Conservation (phyloP, 2,797 vertebrate species). For the Coreius guichenoti region DNA sequence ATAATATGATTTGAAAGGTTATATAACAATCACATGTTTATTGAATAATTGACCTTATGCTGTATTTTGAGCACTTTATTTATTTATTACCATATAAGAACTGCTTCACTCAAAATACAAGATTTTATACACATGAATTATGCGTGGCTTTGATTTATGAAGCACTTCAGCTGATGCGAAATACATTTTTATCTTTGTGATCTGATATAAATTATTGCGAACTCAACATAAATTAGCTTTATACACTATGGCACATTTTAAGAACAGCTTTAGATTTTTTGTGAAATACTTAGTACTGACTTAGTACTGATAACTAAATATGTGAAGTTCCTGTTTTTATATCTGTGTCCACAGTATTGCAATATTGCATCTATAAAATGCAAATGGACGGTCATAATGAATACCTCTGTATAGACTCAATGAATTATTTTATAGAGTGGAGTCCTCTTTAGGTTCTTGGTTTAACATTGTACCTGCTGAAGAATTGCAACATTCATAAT, state of each 20-base stretch:
- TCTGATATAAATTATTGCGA: slow-evolving; percentile 28
- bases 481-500: slow-evolving; percentile 56
- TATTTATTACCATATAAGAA: slow-evolving; percentile 79
- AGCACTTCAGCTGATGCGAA: slow-evolving; percentile 24
- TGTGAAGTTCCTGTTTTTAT: slow-evolving; percentile 47
- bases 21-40: slow-evolving; percentile 62
- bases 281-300: slow-evolving; percentile 31
- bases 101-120: slow-evolving; percentile 56
- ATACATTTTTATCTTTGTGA: slow-evolving; percentile 6
- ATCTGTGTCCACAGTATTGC: slow-evolving; percentile 46
- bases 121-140: slow-evolving; percentile 45
- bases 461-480: slow-evolving; percentile 41
- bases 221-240: slow-evolving; percentile 1
- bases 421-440: slow-evolving; percentile 29
- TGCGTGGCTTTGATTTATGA: slow-evolving; percentile 20
- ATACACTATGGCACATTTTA: slow-evolving; percentile 14
- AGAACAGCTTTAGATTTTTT: neutral
- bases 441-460: slow-evolving; percentile 33
- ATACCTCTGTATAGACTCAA: slow-evolving; percentile 46
- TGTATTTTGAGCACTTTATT: slow-evolving; percentile 81
- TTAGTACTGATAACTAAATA: slow-evolving; percentile 34
- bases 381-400: slow-evolving; percentile 35
- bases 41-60: slow-evolving; percentile 67
- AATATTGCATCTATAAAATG: slow-evolving; percentile 37
- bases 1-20: slow-evolving; percentile 63